Percentiles rank a stretch among this genome's conserved stretches.
Evolutionary conservation across 1,140 invertebrate genomes (phyloP).

Genomic region (Tetramorium simillimum): DNA sequence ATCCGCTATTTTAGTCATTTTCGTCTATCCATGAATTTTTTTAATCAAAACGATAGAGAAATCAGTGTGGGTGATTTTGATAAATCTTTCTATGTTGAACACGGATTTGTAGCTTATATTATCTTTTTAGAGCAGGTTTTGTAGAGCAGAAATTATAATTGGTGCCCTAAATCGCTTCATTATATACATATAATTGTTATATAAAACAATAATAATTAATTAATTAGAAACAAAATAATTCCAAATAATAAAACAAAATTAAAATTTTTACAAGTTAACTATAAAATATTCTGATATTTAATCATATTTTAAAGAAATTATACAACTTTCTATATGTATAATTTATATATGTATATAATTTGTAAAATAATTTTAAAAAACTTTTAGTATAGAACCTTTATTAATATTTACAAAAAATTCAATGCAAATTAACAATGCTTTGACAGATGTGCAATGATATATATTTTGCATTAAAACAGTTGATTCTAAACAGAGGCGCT

Average conservation of each 20-base stretch:
- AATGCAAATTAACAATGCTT: background rate
- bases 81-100: too few relatives aligned
- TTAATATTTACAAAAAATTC: background rate
- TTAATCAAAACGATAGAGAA: too few relatives aligned
- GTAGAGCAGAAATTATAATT: too few relatives aligned
- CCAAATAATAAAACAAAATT: background rate
- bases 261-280: background rate
- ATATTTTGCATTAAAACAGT: constrained; percentile 34
- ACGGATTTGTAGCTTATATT: too few relatives aligned
- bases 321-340: background rate
- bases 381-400: background rate
- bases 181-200: background rate
- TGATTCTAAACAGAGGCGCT: constrained; percentile 32
- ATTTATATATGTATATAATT: background rate
- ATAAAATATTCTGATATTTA: background rate
- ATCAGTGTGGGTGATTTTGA: too few relatives aligned
- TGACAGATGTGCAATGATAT: background rate
- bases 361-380: background rate
- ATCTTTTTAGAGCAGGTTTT: too few relatives aligned
- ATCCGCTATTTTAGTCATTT: too few relatives aligned
- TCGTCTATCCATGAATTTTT: too few relatives aligned
- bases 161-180: too few relatives aligned
- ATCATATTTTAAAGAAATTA: background rate
- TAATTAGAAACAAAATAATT: background rate
- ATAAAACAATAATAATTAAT: background rate